phyloP scores from a whole-genome alignment of 2,888 invertebrate genomes.

The Podotricha telesiphe region DNA sequence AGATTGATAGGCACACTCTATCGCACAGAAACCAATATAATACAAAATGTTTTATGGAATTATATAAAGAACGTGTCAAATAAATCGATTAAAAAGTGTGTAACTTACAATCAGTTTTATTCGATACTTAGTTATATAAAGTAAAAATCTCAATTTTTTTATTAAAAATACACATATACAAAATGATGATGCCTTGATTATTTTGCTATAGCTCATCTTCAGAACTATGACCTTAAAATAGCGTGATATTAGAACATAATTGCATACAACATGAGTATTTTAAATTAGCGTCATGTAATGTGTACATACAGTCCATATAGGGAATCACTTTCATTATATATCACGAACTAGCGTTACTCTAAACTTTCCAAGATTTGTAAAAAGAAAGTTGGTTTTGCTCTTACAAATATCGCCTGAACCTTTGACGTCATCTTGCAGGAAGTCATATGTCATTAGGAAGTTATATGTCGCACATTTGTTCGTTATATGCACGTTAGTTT shows the following conservation, averaged over 20 bases:
- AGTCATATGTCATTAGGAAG: too few species aligned
- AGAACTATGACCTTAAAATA: conserved; percentile 34
- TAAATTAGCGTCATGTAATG: conserved; percentile 32
- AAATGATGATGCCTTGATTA: neutral
- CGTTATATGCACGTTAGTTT: neutral
- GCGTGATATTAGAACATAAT: conserved; percentile 41
- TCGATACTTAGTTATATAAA: too few species aligned
- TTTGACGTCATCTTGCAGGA: conserved; percentile 6
- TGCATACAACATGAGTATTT: conserved; percentile 27
- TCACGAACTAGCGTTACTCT: conserved; percentile 61
- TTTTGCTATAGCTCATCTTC: neutral
- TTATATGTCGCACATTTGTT: neutral
- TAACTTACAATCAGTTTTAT: too few species aligned
- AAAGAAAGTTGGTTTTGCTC: conserved; percentile 59
- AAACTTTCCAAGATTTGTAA: conserved; percentile 60
- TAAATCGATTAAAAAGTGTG: too few species aligned
- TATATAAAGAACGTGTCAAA: too few species aligned
- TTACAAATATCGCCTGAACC: conserved; percentile 15
- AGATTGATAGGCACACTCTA: too few species aligned
- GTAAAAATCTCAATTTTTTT: too few species aligned
- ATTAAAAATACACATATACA: neutral
- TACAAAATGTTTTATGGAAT: too few species aligned
- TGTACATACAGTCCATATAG: conserved; percentile 54
- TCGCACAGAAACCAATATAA: too few species aligned
- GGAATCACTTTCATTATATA: conserved; percentile 58